These are phyloP conservation scores for Podiceps cristatus DNA, from an alignment of 2,113 vertebrate genomes.

Conservation along the genomic window DNA sequence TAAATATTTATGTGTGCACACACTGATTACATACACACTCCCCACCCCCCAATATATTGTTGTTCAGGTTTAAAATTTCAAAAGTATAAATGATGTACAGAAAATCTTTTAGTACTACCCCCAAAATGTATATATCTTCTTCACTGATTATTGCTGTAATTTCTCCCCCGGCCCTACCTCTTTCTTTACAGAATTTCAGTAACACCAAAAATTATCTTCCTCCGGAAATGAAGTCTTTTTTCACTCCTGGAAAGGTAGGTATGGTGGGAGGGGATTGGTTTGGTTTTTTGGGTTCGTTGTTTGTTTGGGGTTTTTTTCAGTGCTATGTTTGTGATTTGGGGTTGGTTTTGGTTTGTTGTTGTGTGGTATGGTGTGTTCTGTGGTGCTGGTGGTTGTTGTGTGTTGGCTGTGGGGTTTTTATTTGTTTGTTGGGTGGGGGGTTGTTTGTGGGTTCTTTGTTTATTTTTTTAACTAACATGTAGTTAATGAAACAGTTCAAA, in stretches of 20 bases:
- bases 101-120: neutral
- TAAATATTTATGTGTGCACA: neutral
- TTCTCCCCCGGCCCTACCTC: neutral
- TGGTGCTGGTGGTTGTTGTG: no score
- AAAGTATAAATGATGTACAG: neutral
- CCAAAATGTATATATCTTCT: neutral
- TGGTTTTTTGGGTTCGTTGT: neutral
- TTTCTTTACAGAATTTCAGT: constrained; percentile 90
- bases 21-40: neutral
- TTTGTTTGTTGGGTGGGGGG: neutral
- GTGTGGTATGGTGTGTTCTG: no score
- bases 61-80: neutral
- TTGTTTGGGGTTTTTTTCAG: neutral
- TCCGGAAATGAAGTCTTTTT: constrained; percentile 97
- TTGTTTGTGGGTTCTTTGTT: no score
- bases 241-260: constrained; percentile 95
- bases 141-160: neutral
- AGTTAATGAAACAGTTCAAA: neutral
- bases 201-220: constrained; percentile 99
- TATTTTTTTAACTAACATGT: neutral
- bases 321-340: no score
- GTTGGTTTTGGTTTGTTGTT: no score
- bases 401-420: no score
- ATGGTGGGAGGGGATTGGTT: neutral
- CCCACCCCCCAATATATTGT: rapidly evolving